These are phyloP conservation scores for Drosophila kanekoi DNA, from an alignment of 2,888 invertebrate species.

Conservation along the genomic window DNA sequence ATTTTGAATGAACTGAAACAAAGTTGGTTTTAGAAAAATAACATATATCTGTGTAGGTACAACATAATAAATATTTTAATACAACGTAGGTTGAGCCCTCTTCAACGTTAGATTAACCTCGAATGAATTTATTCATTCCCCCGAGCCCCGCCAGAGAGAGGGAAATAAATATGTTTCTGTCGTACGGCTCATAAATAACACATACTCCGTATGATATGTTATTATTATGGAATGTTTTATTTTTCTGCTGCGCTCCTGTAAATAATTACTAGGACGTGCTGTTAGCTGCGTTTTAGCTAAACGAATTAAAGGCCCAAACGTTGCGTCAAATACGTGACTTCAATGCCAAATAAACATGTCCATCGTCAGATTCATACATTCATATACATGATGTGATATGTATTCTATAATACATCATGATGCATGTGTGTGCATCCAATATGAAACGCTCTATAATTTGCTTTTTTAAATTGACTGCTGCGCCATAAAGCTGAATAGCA, in stretches of 20 bases:
- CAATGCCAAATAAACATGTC: constrained; percentile 62
- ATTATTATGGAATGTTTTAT: constrained; percentile 62
- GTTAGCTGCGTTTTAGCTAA: constrained; percentile 58
- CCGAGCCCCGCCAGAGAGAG: constrained; percentile 43
- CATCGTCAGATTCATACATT: constrained; percentile 17
- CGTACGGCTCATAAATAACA: constrained; percentile 70
- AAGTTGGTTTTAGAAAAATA: not conserved
- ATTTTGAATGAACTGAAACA: no score
- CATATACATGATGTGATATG: constrained; percentile 4
- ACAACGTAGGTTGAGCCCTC: constrained; percentile 4
- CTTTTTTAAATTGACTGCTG: constrained; percentile 65
- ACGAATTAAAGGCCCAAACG: constrained; percentile 78
- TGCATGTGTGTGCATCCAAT: constrained; percentile 58
- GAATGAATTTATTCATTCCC: constrained; percentile 67
- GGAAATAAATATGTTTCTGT: constrained; percentile 66
- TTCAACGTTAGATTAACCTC: constrained; percentile 1
- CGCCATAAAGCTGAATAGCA: constrained; percentile 77
- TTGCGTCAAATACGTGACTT: constrained; percentile 81
- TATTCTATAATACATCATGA: constrained; percentile 12
- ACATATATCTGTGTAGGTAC: not conserved
- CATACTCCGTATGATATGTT: constrained; percentile 67
- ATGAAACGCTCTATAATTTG: constrained; percentile 73
- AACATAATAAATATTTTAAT: constrained; percentile 21
- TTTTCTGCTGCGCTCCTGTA: constrained; percentile 67
- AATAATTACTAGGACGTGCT: constrained; percentile 76